phyloP scores from a whole-genome alignment of 2,113 vertebrate species.

The Hystrix brachyura region DNA sequence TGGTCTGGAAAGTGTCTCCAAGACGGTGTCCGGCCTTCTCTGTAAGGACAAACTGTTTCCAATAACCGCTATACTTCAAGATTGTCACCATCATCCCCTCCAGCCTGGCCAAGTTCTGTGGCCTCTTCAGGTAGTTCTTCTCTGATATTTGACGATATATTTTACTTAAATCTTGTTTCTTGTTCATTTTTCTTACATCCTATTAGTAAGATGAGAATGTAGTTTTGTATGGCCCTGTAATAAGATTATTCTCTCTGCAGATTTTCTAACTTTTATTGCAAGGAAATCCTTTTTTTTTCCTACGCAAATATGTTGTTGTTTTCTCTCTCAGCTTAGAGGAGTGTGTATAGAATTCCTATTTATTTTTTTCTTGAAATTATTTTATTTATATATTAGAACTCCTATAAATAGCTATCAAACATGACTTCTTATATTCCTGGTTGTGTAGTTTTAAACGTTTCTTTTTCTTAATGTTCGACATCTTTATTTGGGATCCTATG shows the following conservation, averaged over 20 bases:
- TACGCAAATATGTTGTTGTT: rapidly evolving
- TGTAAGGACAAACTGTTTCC: background rate
- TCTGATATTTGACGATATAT: background rate
- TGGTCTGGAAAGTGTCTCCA: background rate
- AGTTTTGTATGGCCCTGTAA: background rate
- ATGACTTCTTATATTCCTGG: background rate
- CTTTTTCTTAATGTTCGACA: background rate
- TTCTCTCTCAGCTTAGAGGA: background rate
- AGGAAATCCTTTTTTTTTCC: background rate
- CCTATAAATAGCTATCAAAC: background rate
- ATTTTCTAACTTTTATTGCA: background rate
- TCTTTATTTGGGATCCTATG: background rate
- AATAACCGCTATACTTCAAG: background rate
- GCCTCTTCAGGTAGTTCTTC: background rate
- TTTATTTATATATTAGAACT: background rate
- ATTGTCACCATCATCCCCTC: background rate
- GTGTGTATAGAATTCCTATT: background rate
- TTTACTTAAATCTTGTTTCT: background rate
- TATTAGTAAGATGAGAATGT: background rate
- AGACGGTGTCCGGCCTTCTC: background rate
- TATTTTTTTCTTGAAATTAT: background rate
- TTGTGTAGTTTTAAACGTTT: background rate
- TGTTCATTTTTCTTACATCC: background rate
- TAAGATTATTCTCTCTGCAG: background rate
- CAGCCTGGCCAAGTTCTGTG: background rate